These are phyloP conservation scores for Sinosuthora webbiana DNA, from an alignment of 2,113 vertebrate genomes.

Conservation along the genomic window DNA sequence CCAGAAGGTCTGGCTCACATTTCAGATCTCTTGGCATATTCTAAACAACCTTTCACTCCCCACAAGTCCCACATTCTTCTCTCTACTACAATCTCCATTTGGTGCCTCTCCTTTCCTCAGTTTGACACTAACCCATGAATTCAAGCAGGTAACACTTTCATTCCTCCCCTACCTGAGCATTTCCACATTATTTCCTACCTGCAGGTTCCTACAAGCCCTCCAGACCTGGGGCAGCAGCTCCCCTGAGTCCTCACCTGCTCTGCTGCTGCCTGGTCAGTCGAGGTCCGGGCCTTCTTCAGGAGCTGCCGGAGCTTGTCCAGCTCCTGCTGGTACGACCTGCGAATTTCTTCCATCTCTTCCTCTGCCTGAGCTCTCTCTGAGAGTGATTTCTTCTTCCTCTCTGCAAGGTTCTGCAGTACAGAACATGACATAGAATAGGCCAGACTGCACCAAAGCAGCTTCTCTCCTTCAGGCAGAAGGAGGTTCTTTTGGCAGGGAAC, in stretches of 20 bases:
- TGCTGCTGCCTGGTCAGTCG: conserved; percentile 79
- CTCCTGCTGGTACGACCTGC: conserved; percentile 81
- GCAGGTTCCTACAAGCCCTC: neutral
- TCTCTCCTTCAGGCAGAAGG: neutral
- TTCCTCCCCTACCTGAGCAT: neutral
- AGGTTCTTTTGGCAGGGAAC: neutral
- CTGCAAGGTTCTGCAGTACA: conserved; percentile 79
- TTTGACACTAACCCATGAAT: neutral
- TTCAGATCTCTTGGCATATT: neutral
- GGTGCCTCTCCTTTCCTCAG: neutral
- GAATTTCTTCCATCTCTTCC: conserved; percentile 88
- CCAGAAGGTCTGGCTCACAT: neutral
- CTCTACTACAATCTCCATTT: neutral
- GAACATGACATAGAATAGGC: neutral
- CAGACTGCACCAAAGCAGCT: neutral
- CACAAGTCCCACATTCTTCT: neutral
- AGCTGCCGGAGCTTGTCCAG: conserved; percentile 81
- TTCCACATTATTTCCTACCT: neutral
- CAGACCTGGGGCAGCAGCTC: neutral
- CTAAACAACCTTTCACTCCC: neutral
- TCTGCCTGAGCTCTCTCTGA: conserved; percentile 83
- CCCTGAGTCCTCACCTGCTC: conserved; percentile 79
- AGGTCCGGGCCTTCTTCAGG: conserved; percentile 83
- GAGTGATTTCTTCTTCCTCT: conserved; percentile 90
- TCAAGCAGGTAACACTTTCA: fast-evolving